These are phyloP conservation scores for Mimachlamys varia DNA, from an alignment of 2,888 invertebrate species.

Conservation along the genomic window DNA sequence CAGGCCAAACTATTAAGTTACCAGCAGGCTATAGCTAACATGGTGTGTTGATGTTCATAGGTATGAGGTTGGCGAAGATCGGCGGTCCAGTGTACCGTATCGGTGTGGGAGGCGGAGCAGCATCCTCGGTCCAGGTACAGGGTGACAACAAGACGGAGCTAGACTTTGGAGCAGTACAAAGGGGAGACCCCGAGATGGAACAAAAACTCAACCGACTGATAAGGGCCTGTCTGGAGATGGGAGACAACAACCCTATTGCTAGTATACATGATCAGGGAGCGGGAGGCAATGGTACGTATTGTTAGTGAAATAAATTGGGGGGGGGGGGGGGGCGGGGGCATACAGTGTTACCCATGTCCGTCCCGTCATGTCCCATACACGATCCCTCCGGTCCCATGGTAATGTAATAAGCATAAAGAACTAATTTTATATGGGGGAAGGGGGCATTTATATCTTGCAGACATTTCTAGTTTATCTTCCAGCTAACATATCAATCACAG, in stretches of 20 bases:
- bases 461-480: no score
- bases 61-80: conserved; percentile 95
- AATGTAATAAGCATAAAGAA: no score
- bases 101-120: conserved; percentile 99
- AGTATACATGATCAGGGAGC: conserved; percentile 99
- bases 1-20: no score
- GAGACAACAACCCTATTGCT: conserved; percentile 90
- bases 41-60: conserved; percentile 80
- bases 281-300: conserved; percentile 88
- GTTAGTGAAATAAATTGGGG: no score
- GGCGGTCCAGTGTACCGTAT: conserved; percentile 99
- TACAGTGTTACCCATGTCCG: no score
- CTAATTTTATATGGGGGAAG: no score
- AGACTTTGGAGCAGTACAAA: conserved; percentile 98
- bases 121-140: conserved; percentile 96
- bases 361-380: no score
- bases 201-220: conserved; percentile 97
- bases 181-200: conserved; percentile 99
- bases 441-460: no score
- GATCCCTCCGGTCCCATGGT: no score
- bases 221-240: conserved; percentile 93
- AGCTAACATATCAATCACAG: no score
- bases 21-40: not conserved
- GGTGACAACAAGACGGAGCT: conserved; percentile 92
- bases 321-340: no score